Percentiles rank a stretch among this genome's conserved stretches.
Conservation (phyloP, 2,113 vertebrate species). For the Crotalus horridus region DNA sequence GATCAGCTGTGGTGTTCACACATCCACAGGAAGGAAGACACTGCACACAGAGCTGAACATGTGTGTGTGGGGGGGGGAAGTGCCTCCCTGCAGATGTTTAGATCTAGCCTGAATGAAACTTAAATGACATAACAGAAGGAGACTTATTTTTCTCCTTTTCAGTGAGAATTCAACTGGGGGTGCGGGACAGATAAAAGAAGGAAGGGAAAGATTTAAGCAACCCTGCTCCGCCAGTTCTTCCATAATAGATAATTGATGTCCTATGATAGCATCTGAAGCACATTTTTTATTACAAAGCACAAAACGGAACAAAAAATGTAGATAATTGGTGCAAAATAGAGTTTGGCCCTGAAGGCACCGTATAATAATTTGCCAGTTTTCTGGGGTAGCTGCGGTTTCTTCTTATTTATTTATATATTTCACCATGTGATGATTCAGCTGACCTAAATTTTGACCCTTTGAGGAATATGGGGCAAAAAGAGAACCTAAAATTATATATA, state of each 20-base stretch:
- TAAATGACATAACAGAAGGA: not conserved
- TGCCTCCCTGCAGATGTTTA: not conserved
- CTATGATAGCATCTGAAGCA: not conserved
- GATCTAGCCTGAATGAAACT: not conserved
- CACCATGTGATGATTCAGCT: not conserved
- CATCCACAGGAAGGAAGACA: not conserved
- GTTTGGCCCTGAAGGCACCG: not conserved
- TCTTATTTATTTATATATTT: not conserved
- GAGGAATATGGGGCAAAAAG: not conserved
- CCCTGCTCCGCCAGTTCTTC: not conserved
- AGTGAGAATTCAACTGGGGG: not conserved
- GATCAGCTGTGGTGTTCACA: not conserved
- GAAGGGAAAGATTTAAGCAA: not conserved
- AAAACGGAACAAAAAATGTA: not conserved
- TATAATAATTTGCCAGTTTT: not conserved
- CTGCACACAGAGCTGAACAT: not conserved
- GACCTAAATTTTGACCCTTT: not conserved
- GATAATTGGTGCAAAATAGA: not conserved
- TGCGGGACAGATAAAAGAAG: not conserved
- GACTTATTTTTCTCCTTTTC: not conserved
- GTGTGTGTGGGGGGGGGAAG: too few relatives aligned
- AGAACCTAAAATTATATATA: not conserved
- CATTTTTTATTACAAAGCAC: not conserved
- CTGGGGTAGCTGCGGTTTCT: fast-evolving
- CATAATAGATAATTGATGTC: not conserved